phyloP scores from a whole-genome alignment of 35 echinoderm and acorn worm genomes.

The Heliocidaris tuberculata region DNA sequence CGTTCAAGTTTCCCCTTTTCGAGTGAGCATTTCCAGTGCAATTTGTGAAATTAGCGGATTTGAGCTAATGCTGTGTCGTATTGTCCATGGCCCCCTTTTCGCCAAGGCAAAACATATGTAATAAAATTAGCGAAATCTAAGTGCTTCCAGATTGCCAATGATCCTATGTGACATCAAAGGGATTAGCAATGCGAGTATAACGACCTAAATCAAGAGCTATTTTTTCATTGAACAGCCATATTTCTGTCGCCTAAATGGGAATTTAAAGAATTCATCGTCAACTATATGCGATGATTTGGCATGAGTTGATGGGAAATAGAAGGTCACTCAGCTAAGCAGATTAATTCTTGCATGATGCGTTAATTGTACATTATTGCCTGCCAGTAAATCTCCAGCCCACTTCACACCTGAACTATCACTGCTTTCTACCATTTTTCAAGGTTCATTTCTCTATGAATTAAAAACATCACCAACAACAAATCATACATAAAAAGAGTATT shows the following conservation, averaged over 20 bases:
- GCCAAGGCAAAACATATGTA: neutral
- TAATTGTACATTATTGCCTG: constrained; percentile 41
- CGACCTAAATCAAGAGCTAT: constrained; percentile 24
- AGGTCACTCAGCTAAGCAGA: constrained; percentile 14
- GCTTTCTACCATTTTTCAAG: neutral
- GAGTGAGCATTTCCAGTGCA: neutral
- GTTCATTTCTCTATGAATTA: neutral
- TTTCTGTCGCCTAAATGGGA: constrained; percentile 20
- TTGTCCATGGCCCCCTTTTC: constrained; percentile 35
- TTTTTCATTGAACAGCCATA: constrained; percentile 21
- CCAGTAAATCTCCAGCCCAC: neutral
- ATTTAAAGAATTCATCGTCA: constrained; percentile 18
- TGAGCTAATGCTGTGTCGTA: constrained; percentile 1
- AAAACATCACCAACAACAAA: neutral
- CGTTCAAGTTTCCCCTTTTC: neutral
- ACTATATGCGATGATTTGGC: neutral
- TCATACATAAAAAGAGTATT: neutral
- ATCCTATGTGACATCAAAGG: constrained; percentile 7
- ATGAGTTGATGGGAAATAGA: neutral
- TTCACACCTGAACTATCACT: neutral
- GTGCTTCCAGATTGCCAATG: constrained; percentile 10
- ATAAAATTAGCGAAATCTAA: constrained; percentile 19
- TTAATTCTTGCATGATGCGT: constrained; percentile 27
- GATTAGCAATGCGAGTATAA: constrained; percentile 36
- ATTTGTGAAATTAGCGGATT: constrained; percentile 41